A percentile compares a stretch with the other conserved stretches of the same genome.
Evolutionary conservation across 2,888 invertebrate species (phyloP).

Genomic region (Parasteatoda lunata): DNA sequence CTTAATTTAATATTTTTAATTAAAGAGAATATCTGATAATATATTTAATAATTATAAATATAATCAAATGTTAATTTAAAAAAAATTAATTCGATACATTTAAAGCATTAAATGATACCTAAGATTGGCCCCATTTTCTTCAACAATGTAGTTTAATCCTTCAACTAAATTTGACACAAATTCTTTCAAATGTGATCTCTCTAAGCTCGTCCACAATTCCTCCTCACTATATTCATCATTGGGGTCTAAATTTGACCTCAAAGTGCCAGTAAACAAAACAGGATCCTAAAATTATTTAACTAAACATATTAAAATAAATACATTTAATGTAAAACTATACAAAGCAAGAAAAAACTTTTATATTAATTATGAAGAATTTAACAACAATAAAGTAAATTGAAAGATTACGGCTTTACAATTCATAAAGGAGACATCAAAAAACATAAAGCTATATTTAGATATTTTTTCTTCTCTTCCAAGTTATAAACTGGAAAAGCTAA

Average conservation of each 20-base stretch:
- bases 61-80: too few relatives aligned
- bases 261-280: constrained; percentile 22
- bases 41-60: too few relatives aligned
- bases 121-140: constrained; percentile 14
- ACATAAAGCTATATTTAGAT: too few relatives aligned
- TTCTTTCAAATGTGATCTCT: constrained; percentile 15
- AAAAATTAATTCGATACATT: not conserved
- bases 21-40: too few relatives aligned
- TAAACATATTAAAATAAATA: not conserved
- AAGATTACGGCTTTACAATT: too few relatives aligned
- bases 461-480: too few relatives aligned
- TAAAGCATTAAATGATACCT: not conserved
- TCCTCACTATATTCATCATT: constrained; percentile 15
- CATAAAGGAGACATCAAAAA: too few relatives aligned
- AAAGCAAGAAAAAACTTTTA: too few relatives aligned
- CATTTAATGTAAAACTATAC: not conserved
- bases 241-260: constrained; percentile 26
- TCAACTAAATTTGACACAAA: constrained; percentile 16
- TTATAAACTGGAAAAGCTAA: too few relatives aligned
- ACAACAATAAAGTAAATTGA: too few relatives aligned
- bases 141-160: constrained; percentile 12
- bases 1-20: too few relatives aligned
- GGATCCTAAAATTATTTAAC: constrained; percentile 9
- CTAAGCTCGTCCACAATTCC: constrained; percentile 10
- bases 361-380: too few relatives aligned